phyloP scores from a whole-genome alignment of 1,140 invertebrate species.

The Drosophila auraria region DNA sequence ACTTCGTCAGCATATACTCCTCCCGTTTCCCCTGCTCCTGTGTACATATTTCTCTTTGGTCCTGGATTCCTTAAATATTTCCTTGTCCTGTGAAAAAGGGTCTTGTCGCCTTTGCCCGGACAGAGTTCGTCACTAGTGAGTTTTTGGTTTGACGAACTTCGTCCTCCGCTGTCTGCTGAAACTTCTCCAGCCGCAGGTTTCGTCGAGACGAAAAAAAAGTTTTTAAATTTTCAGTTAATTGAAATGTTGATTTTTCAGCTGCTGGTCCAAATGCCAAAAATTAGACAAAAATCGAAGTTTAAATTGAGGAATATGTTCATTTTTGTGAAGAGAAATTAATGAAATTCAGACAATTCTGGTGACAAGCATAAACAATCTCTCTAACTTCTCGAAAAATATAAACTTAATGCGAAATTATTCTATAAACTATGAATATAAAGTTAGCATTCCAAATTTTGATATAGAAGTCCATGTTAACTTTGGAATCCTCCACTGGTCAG shows the following conservation, averaged over 20 bases:
- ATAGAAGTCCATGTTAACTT: no score
- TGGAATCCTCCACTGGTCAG: no score
- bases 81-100: constrained; percentile 50
- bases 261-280: constrained; percentile 34
- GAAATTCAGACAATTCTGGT: not conserved
- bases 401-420: not conserved
- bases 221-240: constrained; percentile 72
- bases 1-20: constrained; percentile 42
- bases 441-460: not conserved
- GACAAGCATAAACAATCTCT: no score
- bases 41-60: constrained; percentile 26
- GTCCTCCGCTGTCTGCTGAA: constrained; percentile 44
- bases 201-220: constrained; percentile 45
- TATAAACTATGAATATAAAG: not conserved
- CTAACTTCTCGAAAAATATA: not conserved
- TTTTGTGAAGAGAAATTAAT: not conserved
- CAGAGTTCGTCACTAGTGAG: constrained; percentile 73
- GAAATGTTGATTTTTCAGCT: constrained; percentile 69
- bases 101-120: constrained; percentile 11
- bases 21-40: constrained; percentile 15
- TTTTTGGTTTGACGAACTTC: constrained; percentile 73
- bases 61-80: constrained; percentile 49
- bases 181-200: constrained; percentile 39
- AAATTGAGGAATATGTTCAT: not conserved
- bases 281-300: constrained; percentile 16